Base-by-base conservation (phyloP, 2,113 vertebrate species). In the Otus sunia region DNA sequence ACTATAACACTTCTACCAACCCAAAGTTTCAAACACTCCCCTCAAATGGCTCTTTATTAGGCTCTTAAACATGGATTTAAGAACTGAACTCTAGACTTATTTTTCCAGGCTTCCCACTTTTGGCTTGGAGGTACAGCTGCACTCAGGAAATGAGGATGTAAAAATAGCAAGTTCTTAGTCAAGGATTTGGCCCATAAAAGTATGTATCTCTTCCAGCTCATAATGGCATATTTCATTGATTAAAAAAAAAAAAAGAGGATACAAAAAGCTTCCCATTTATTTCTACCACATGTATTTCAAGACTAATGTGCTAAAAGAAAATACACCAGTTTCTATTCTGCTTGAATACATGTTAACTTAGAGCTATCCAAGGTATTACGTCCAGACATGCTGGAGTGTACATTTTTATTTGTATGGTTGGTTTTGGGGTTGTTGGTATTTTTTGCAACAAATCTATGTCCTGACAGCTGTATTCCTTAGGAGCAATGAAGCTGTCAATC, bases 71-170 rank as follows among this genome's bases (percentile, higher is more conserved):
- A 12, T n/a, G 8, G 71, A 71, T 80, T 86, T 77, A 62, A 80
- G 39, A 72, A 36, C n/a, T 52, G 34, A 93, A 75, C 1, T 15
- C n/a, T 34, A 67, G 47, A 67, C 16, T 75, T 75, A n/a, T n/a
- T 85, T 94, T 76, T 69, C 63, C 55, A 69, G n/a, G 45, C 84
- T 93, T 96, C 12, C 39, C 2, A 6, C 11, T 88, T 58, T 93
- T 96, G 92, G 67, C 82, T 94, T 71, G 52, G 47, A 94, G 20
- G 52, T 80, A 12, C 71, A 86, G 66, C 12, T 45, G 92, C 82
- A 92, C 78, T 96, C 94, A 94, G 93, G 93, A 96, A 97, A 97
- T 94, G 53, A 83, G 77, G 45, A 76, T 43, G 18, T 50, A 93
- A 96, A 96, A 95, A 95, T 95, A 96, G 45, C 82, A 94, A 83